A percentile compares a stretch with the other conserved stretches of the same genome.
Evolutionary conservation across 2,888 invertebrate species (phyloP).

Genomic region (Calephelis perditalis): DNA sequence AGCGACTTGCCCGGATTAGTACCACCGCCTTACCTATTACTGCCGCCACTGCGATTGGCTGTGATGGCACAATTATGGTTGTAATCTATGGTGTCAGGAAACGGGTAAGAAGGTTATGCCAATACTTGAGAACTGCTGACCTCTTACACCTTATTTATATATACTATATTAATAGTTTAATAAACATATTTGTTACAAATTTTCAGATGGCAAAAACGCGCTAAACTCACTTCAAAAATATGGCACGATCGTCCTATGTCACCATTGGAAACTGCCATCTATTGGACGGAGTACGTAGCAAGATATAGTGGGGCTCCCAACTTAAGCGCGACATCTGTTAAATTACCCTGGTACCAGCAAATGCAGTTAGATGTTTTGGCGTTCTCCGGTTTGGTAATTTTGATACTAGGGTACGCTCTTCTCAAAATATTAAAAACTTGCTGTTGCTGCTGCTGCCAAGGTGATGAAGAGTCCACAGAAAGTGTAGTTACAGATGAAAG

Average conservation of each 20-base stretch:
- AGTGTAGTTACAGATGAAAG: conserved; percentile 39
- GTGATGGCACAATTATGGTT: too few species aligned
- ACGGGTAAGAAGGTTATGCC: too few species aligned
- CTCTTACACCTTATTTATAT: too few species aligned
- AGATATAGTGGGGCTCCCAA: conserved; percentile 63
- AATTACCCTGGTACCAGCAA: conserved; percentile 56
- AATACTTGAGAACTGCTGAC: too few species aligned
- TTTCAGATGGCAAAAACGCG: conserved; percentile 59
- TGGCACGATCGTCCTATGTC: conserved; percentile 75
- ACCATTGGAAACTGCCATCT: conserved; percentile 74
- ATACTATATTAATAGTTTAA: too few species aligned
- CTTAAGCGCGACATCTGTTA: conserved; percentile 51
- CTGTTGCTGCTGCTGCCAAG: conserved; percentile 57
- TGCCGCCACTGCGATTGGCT: too few species aligned
- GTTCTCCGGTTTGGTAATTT: conserved; percentile 52
- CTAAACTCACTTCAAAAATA: conserved; percentile 60
- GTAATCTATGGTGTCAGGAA: too few species aligned
- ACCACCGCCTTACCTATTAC: too few species aligned
- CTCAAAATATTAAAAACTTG: conserved; percentile 52
- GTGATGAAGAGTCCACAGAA: conserved; percentile 34
- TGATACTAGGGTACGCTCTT: conserved; percentile 48
- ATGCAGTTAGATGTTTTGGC: conserved; percentile 62
- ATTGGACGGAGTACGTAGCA: conserved; percentile 79
- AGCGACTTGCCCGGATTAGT: too few species aligned
- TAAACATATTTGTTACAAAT: conserved; percentile 7